Base-by-base conservation (phyloP, 1,140 invertebrate genomes). In the Octopus sinensis region DNA sequence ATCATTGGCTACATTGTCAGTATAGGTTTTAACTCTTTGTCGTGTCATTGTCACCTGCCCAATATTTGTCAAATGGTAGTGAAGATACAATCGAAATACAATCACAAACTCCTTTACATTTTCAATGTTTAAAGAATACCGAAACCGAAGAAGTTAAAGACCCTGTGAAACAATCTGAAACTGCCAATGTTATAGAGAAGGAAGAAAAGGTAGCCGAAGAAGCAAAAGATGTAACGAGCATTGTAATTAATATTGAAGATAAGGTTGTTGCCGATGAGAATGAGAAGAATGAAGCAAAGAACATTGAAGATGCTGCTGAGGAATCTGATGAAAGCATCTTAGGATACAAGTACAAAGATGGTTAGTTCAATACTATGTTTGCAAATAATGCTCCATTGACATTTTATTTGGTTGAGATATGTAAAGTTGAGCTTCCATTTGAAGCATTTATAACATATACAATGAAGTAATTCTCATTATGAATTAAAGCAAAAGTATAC, bases 261-360 rank as follows among this genome's bases (percentile, higher is more conserved):
- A 78, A 80, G 13, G 54, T 81, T 52, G 83, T 85, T 12, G 71
- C 76, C 12, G 78, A 84, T n/a, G 83, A 86, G 79, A 86, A 86
- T 84, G 81, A 84, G 62, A 86, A 86, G 80, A 87, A 87, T 82
- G 77, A 82, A 9, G 85, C 80, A 43, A 85, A 84, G 54, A 82
- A 79, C 62, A 79, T 81, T 52, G 82, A 84, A 54, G 54, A 81
- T 54, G 81, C 81, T 13, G 73, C 79, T 43, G 81, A 85, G 54
- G 53, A 54, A 75, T 6, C 56, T 30, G 71, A 71, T 52, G 53
- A 54, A 43, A 51, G 54, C 13, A 80, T 81, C 75, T 79, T 86
- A 5, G 85, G 84, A 83, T 89, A 88, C 80, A 86, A 84, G 54
- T 89, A 89, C 80, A 85, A 86, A 76, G 87, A 88, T 85, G 86